A percentile compares a stretch with the other conserved stretches of the same genome.
These are phyloP conservation scores for Drosophila setifemur DNA, from an alignment of 1,140 invertebrate species.

Conservation along the genomic window DNA sequence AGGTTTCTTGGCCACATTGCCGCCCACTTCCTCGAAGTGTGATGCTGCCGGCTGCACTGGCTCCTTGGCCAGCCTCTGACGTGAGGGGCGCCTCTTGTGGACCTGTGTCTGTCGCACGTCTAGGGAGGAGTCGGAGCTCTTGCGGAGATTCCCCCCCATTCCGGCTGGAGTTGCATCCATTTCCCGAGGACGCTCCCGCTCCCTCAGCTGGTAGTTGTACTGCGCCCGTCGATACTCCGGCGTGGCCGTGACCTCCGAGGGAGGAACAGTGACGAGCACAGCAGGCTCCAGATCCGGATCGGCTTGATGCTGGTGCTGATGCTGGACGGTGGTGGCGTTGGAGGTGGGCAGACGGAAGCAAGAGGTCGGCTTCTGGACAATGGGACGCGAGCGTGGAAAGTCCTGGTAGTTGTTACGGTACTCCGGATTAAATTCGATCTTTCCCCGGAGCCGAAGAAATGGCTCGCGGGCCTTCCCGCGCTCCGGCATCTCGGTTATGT, in stretches of 20 bases:
- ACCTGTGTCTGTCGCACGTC: slow-evolving; percentile 33
- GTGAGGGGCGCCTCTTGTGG: slow-evolving; percentile 50
- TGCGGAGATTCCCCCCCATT: slow-evolving; percentile 28
- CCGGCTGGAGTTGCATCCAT: slow-evolving; percentile 7
- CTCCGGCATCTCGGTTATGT: slow-evolving; percentile 78
- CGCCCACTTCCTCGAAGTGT: slow-evolving; percentile 57
- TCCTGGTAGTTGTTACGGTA: slow-evolving; percentile 77
- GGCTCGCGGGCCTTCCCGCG: slow-evolving; percentile 75
- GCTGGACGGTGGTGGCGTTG: slow-evolving; percentile 1
- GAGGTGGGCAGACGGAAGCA: slow-evolving; percentile 69
- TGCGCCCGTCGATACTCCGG: slow-evolving; percentile 75
- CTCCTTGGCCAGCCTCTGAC: slow-evolving; percentile 48
- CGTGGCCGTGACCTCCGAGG: slow-evolving; percentile 58
- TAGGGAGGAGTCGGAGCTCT: slow-evolving; percentile 62
- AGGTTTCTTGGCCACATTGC: slow-evolving; percentile 49
- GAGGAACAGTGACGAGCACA: slow-evolving; percentile 33
- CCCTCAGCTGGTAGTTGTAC: slow-evolving; percentile 72
- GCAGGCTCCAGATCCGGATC: slow-evolving; percentile 15
- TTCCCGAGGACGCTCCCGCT: slow-evolving; percentile 59
- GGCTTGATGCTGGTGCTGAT: slow-evolving; percentile 12
- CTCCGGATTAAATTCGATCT: slow-evolving; percentile 82
- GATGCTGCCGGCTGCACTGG: slow-evolving; percentile 2
- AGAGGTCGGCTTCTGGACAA: slow-evolving; percentile 75
- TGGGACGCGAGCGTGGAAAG: slow-evolving; percentile 74
- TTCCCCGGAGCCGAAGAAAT: slow-evolving; percentile 70